These are phyloP conservation scores for Digitonthophagus gazella DNA, from an alignment of 2,888 invertebrate species.

Conservation along the genomic window DNA sequence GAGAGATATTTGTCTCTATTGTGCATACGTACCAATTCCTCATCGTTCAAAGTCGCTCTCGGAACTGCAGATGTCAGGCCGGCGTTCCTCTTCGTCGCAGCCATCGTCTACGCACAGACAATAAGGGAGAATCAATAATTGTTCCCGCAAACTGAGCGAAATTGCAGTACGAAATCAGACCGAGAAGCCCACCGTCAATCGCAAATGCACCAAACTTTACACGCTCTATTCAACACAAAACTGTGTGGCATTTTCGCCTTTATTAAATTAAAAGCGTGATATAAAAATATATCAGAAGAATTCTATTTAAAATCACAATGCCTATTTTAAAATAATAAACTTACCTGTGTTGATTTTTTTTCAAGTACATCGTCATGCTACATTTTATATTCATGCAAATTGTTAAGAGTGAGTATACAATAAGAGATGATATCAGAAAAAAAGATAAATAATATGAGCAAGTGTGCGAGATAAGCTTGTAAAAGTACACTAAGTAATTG, in stretches of 20 bases:
- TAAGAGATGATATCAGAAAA: neutral
- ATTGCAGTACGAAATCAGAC: too few relatives aligned
- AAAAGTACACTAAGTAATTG: too few relatives aligned
- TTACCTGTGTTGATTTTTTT: too few relatives aligned
- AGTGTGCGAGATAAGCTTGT: neutral
- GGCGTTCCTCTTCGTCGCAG: conserved; percentile 95
- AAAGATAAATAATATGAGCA: neutral
- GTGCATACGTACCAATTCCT: conserved; percentile 87
- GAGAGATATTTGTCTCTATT: too few relatives aligned
- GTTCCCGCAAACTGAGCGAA: neutral
- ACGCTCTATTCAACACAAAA: too few relatives aligned
- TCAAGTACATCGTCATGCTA: neutral
- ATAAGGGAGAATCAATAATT: conserved; percentile 6
- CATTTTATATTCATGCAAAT: neutral
- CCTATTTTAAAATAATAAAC: too few relatives aligned
- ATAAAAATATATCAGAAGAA: too few relatives aligned
- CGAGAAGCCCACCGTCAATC: too few relatives aligned
- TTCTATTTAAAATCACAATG: too few relatives aligned
- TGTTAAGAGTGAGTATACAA: neutral
- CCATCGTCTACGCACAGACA: conserved; percentile 82
- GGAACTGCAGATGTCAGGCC: conserved; percentile 97
- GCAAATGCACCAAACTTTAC: too few relatives aligned
- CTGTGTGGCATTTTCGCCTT: too few relatives aligned
- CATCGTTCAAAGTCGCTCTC: conserved; percentile 95
- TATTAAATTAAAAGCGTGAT: too few relatives aligned